These are phyloP conservation scores for Dermatophagoides farinae DNA, from an alignment of 1,140 invertebrate genomes.

Conservation along the genomic window DNA sequence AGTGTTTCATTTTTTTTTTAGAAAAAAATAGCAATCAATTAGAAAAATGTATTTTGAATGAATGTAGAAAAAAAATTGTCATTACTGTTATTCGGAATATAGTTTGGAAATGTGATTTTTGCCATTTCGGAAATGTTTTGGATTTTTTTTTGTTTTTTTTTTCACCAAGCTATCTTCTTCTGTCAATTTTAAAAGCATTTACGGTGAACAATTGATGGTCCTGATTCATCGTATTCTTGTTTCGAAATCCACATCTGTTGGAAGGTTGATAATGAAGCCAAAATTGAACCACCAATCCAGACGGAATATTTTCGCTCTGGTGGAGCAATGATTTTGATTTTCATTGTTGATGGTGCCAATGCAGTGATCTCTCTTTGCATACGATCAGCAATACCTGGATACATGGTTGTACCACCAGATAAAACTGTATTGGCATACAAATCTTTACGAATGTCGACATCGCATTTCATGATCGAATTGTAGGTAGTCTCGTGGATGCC, in stretches of 20 bases:
- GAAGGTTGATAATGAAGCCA: conserved; percentile 35
- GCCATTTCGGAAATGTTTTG: no score
- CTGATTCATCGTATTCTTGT: conserved; percentile 31
- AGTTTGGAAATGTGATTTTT: no score
- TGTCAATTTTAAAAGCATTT: conserved; percentile 52
- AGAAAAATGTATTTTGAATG: no score
- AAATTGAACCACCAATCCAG: conserved; percentile 47
- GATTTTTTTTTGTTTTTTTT: no score
- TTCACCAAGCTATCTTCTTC: no score
- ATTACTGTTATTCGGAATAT: no score
- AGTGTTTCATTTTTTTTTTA: no score
- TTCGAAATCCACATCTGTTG: conserved; percentile 33
- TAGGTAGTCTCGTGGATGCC: conserved; percentile 34
- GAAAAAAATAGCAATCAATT: no score
- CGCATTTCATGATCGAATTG: conserved; percentile 33
- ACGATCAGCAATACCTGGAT: conserved; percentile 32
- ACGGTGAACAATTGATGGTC: conserved; percentile 29
- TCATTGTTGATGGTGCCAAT: conserved; percentile 28
- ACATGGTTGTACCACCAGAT: conserved; percentile 36
- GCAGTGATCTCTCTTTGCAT: conserved; percentile 31
- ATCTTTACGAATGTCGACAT: conserved; percentile 30
- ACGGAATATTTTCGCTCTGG: conserved; percentile 76
- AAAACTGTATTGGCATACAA: conserved; percentile 32
- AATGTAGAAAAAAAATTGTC: no score
- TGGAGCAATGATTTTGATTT: conserved; percentile 31